phyloP scores from a whole-genome alignment of 92 coral and sea anemone species.

The Heteractis magnifica region DNA sequence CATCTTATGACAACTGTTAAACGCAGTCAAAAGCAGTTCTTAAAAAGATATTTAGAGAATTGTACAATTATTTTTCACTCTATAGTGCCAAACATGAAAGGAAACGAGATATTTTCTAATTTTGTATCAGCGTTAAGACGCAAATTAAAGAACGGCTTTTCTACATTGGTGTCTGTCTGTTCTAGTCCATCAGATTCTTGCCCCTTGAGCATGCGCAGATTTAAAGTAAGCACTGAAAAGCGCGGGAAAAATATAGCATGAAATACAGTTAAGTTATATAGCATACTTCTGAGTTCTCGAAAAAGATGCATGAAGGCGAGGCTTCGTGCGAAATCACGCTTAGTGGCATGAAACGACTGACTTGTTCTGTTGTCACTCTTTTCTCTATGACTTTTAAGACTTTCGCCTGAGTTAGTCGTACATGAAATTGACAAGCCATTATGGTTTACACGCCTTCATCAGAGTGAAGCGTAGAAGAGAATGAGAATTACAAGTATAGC shows the following conservation, averaged over 20 bases:
- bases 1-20: conserved; percentile 8
- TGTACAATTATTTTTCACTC: conserved; percentile 24
- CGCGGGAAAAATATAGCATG: not conserved
- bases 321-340: too few species aligned
- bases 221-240: too few species aligned
- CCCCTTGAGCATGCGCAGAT: not conserved
- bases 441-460: too few species aligned
- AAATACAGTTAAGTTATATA: not conserved
- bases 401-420: too few species aligned
- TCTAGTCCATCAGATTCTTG: not conserved
- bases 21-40: conserved; percentile 15
- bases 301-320: too few species aligned
- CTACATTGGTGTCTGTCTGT: not conserved
- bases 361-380: too few species aligned
- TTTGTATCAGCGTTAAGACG: conserved; percentile 22
- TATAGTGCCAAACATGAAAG: conserved; percentile 18
- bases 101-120: conserved; percentile 38
- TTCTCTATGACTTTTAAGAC: too few species aligned
- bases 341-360: too few species aligned
- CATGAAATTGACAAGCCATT: too few species aligned
- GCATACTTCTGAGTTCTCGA: not conserved
- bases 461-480: too few species aligned
- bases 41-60: conserved; percentile 18
- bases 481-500: too few species aligned
- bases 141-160: conserved; percentile 26